Evolutionary conservation across 2,113 vertebrate genomes (phyloP).

Genomic region (Podilymbus podiceps): DNA sequence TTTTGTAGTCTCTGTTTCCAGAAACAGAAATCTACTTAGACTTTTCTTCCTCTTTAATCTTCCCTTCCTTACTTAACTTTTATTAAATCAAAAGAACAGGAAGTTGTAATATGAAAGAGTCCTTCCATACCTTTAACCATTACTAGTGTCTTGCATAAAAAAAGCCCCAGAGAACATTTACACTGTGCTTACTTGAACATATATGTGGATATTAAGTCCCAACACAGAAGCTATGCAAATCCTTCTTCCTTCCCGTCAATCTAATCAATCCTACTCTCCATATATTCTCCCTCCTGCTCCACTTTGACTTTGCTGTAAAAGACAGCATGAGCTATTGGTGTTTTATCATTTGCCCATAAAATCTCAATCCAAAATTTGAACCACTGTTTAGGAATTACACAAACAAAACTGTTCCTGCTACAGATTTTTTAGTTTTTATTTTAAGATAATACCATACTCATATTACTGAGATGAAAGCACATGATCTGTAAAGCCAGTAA

Average conservation of each 20-base stretch:
- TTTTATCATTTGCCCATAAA: background rate
- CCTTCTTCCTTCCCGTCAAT: background rate
- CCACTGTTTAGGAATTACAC: background rate
- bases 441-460: background rate
- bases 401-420: background rate
- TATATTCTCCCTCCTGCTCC: background rate
- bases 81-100: conserved; percentile 50
- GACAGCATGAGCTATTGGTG: background rate
- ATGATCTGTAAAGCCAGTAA: background rate
- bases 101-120: conserved; percentile 35
- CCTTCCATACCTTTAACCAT: conserved; percentile 36
- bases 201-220: background rate
- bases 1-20: conserved; percentile 43
- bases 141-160: background rate
- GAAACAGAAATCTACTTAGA: conserved; percentile 38
- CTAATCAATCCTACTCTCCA: background rate
- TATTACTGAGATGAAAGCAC: background rate
- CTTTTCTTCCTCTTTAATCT: conserved; percentile 51
- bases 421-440: background rate
- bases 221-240: conserved; percentile 29
- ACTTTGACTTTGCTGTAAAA: background rate
- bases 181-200: background rate
- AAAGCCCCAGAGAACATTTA: conserved; percentile 14
- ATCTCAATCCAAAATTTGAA: background rate
- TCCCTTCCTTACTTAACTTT: conserved; percentile 37